These are phyloP conservation scores for Monopis laevigella DNA, from an alignment of 2,888 invertebrate genomes.

Conservation along the genomic window DNA sequence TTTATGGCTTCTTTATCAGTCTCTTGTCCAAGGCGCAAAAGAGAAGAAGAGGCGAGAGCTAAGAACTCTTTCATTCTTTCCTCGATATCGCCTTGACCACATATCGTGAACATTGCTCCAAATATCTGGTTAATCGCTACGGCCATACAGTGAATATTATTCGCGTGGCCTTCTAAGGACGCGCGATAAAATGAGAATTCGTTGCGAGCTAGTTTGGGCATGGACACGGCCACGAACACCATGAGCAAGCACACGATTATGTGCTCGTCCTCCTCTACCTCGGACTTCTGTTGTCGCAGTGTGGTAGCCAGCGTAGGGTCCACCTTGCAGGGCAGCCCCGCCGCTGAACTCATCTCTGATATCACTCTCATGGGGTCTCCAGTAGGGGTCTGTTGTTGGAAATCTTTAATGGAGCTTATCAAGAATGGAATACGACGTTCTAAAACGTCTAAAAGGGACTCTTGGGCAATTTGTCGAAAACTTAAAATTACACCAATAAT, in stretches of 20 bases:
- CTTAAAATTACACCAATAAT: slow-evolving; percentile 97
- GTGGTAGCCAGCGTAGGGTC: slow-evolving; percentile 95
- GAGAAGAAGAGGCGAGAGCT: slow-evolving; percentile 92
- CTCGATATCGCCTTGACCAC: slow-evolving; percentile 95
- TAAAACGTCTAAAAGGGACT: slow-evolving; percentile 91
- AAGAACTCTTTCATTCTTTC: slow-evolving; percentile 97
- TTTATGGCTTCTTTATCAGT: slow-evolving; percentile 93
- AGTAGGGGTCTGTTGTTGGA: slow-evolving; percentile 90
- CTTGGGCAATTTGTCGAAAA: slow-evolving; percentile 93
- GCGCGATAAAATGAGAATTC: slow-evolving; percentile 91
- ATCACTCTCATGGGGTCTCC: slow-evolving; percentile 92
- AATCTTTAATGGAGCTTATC: slow-evolving; percentile 93
- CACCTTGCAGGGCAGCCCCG: slow-evolving; percentile 92
- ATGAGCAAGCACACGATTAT: slow-evolving; percentile 92
- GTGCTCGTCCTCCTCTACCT: slow-evolving; percentile 92
- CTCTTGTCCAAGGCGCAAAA: slow-evolving; percentile 94
- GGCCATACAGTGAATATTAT: slow-evolving; percentile 99
- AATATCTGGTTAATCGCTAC: slow-evolving; percentile 96
- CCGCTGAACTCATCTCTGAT: slow-evolving; percentile 97
- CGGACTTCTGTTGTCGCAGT: slow-evolving; percentile 79
- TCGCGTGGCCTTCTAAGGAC: slow-evolving; percentile 92
- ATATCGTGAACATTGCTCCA: slow-evolving; percentile 95
- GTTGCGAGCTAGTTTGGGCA: slow-evolving; percentile 91
- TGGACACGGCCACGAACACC: slow-evolving; percentile 98
- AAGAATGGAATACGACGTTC: slow-evolving; percentile 96